A percentile compares a stretch with the other conserved stretches of the same genome.
phyloP scores from a whole-genome alignment of 2,113 vertebrate species.

The Anhinga anhinga region DNA sequence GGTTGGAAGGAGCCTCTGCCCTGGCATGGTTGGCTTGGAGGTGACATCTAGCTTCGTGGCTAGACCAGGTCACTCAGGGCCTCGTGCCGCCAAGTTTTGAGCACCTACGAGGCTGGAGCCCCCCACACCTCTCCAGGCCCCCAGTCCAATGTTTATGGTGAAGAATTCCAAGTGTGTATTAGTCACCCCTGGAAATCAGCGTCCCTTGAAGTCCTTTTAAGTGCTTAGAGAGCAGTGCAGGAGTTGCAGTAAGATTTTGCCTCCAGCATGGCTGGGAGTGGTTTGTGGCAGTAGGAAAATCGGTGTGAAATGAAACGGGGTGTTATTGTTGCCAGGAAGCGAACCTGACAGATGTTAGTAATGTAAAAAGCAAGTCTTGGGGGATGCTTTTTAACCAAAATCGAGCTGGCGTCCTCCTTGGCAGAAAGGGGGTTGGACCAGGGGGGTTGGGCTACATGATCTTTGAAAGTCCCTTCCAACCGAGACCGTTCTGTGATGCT shows the following conservation, averaged over 20 bases:
- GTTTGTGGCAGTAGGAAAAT: neutral
- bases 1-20: neutral
- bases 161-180: neutral
- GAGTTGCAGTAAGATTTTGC: neutral
- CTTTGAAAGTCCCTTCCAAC: neutral
- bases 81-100: neutral
- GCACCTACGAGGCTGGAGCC: neutral
- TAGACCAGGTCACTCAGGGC: neutral
- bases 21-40: neutral
- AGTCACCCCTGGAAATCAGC: neutral
- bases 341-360: neutral
- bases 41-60: neutral
- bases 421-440: neutral
- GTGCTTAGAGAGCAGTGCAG: neutral
- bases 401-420: neutral
- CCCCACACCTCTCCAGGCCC: neutral
- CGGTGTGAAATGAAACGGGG: neutral
- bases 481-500: neutral
- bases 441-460: neutral
- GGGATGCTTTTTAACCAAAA: neutral
- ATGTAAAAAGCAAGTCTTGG: neutral
- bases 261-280: fast-evolving
- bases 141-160: neutral
- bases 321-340: neutral
- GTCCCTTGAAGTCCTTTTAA: neutral